Evolutionary conservation across 2,888 invertebrate species (phyloP).

Genomic region (Erebia epiphron): DNA sequence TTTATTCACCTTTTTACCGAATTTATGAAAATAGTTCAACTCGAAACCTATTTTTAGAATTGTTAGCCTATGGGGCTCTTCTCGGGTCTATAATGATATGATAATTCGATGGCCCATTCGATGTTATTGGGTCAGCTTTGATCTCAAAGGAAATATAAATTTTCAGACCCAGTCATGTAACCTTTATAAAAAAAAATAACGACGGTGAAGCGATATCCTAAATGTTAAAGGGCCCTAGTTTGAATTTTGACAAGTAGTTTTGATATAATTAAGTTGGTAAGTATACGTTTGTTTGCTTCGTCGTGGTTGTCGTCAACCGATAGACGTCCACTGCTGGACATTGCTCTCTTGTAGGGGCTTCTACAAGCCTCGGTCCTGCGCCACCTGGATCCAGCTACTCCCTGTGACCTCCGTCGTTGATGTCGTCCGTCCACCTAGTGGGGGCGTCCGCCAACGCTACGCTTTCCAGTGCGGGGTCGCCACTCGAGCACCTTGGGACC

Average conservation of each 20-base stretch:
- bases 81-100: constrained; percentile 55
- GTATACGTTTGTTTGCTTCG: no score
- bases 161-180: constrained; percentile 52
- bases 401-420: no score
- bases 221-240: neutral
- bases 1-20: neutral
- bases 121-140: constrained; percentile 70
- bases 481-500: no score
- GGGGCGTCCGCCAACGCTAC: no score
- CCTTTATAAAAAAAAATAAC: neutral
- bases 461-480: no score
- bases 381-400: no score
- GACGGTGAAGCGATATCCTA: neutral
- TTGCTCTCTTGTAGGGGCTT: no score
- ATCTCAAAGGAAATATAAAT: constrained; percentile 76
- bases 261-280: no score
- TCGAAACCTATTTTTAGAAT: neutral
- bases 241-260: neutral
- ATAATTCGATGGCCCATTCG: constrained; percentile 79
- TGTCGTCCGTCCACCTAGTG: no score
- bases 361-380: no score
- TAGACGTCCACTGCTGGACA: no score
- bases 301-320: no score
- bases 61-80: constrained; percentile 23
- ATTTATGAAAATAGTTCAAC: neutral